Evolutionary conservation across 2,797 vertebrate species (phyloP).

Genomic region (Nyctibius grandis): DNA sequence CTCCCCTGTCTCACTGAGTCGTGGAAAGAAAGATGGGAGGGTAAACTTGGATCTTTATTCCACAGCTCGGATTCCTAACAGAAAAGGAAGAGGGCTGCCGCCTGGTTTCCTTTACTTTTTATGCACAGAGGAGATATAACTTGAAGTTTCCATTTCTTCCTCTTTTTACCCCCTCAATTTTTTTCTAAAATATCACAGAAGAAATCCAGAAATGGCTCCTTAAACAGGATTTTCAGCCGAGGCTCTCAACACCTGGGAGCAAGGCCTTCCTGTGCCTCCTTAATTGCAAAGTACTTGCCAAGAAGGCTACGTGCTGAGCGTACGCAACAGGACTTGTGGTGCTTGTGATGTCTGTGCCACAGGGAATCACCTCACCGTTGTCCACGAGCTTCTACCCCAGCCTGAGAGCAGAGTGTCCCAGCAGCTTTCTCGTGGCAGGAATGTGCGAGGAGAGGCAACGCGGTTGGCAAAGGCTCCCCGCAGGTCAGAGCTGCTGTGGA

Average conservation of each 20-base stretch:
- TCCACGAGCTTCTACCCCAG: neutral
- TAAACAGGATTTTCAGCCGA: neutral
- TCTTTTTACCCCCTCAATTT: neutral
- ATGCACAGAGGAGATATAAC: neutral
- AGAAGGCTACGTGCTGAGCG: neutral
- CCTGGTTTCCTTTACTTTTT: constrained; percentile 10
- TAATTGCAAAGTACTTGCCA: neutral
- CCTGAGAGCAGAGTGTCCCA: neutral
- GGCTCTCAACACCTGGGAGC: neutral
- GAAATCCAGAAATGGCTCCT: neutral
- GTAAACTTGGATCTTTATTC: constrained; percentile 8
- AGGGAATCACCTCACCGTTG: neutral
- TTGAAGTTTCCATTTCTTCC: neutral
- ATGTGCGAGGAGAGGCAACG: neutral
- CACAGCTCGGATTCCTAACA: constrained; percentile 2
- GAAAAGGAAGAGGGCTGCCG: neutral
- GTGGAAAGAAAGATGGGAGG: constrained; percentile 14
- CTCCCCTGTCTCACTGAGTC: constrained; percentile 12
- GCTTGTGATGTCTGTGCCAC: neutral
- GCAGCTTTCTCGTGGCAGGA: neutral
- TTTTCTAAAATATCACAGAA: neutral
- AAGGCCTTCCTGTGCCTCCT: neutral
- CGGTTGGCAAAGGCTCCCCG: neutral
- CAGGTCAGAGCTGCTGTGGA: neutral
- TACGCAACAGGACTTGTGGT: accelerated